Conservation (phyloP, 2,113 vertebrate species). For the Baryphthengus martii region DNA sequence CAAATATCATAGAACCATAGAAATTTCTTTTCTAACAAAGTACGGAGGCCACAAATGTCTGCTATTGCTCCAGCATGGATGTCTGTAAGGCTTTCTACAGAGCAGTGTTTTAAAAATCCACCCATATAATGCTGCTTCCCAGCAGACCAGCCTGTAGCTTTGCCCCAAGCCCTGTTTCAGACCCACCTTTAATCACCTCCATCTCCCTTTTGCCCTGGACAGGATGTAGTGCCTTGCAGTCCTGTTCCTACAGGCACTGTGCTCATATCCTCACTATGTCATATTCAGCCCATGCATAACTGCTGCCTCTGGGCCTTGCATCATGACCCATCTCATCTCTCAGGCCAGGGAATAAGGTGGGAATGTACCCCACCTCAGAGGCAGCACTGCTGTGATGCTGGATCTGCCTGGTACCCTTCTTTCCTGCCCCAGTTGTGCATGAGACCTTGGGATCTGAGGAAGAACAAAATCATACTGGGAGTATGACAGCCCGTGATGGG, state of each 20-base stretch:
- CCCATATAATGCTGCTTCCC: background rate
- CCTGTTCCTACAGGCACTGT: background rate
- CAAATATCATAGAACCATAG: background rate
- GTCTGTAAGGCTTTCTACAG: background rate
- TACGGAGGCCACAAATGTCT: background rate
- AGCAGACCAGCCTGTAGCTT: background rate
- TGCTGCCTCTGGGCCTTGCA: background rate
- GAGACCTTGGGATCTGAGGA: background rate
- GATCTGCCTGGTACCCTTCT: background rate
- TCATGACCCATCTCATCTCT: background rate
- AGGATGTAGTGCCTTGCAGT: background rate
- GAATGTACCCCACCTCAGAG: background rate
- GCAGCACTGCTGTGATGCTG: background rate
- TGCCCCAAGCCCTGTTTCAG: background rate
- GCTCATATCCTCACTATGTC: fast-evolving
- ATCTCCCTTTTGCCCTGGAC: fast-evolving
- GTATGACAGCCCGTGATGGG: background rate
- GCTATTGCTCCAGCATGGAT: background rate
- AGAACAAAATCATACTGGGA: background rate
- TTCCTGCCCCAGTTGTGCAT: background rate
- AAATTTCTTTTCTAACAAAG: background rate
- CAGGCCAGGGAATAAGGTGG: background rate
- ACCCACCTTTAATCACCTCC: background rate
- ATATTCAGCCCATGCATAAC: background rate
- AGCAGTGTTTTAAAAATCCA: background rate